Percentiles rank a stretch among this genome's conserved stretches.
Evolutionary conservation across 2,888 invertebrate genomes (phyloP).

Genomic region (Dusona sp.): DNA sequence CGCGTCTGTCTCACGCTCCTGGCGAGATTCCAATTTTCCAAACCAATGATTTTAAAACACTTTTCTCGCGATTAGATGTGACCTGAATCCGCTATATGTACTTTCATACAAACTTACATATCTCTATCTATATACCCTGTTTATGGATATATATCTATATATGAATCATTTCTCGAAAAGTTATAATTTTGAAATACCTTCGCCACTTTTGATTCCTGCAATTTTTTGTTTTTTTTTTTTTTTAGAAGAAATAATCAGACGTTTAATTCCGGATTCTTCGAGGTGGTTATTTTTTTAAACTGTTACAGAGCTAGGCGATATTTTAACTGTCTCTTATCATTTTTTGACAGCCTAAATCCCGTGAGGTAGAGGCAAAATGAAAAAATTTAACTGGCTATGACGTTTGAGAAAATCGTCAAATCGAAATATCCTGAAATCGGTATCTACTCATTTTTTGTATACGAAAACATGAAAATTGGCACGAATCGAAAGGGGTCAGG

Average conservation of each 20-base stretch:
- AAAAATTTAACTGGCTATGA: not conserved
- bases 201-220: not conserved
- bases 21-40: slow-evolving; percentile 71
- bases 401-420: not conserved
- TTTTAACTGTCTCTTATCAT: too few species aligned
- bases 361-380: not conserved
- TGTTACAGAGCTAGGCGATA: not conserved
- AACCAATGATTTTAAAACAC: slow-evolving; percentile 72
- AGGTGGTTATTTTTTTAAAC: not conserved
- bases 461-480: not conserved
- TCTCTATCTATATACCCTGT: too few species aligned
- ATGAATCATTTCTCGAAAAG: not conserved
- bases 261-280: not conserved
- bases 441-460: not conserved
- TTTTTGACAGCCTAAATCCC: not conserved
- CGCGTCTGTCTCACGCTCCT: slow-evolving; percentile 50
- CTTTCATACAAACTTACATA: not conserved
- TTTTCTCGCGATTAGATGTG: slow-evolving; percentile 71
- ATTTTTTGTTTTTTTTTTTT: not conserved
- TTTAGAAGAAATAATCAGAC: not conserved
- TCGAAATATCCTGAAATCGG: not conserved
- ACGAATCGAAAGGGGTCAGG: not conserved
- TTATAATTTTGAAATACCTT: not conserved
- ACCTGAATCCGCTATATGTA: slow-evolving; percentile 61
- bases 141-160: not conserved